Percentiles rank a stretch among this genome's conserved stretches.
Evolutionary conservation across 2,113 vertebrate species (phyloP).

Genomic region (Neogobius melanostomus): DNA sequence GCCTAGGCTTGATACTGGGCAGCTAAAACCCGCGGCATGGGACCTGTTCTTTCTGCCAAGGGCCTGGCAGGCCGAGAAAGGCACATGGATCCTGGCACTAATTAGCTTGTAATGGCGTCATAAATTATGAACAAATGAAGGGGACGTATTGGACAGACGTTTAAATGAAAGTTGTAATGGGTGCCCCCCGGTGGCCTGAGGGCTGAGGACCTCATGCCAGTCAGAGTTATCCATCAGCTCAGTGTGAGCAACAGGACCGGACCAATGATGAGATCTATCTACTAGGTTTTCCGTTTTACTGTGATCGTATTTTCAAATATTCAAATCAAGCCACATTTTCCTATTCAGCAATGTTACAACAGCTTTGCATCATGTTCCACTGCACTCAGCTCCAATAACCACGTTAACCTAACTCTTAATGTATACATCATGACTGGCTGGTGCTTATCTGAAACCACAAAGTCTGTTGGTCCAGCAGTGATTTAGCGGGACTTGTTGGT

Average conservation of each 20-base stretch:
- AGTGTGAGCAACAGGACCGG: slow-evolving; percentile 45
- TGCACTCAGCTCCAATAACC: slow-evolving; percentile 10
- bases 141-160: slow-evolving; percentile 81
- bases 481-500: slow-evolving; percentile 70
- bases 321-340: slow-evolving; percentile 22
- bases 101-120: slow-evolving; percentile 92
- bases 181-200: slow-evolving; percentile 75
- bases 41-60: slow-evolving; percentile 73
- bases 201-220: slow-evolving; percentile 55
- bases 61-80: slow-evolving; percentile 77
- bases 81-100: slow-evolving; percentile 87
- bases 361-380: slow-evolving; percentile 33
- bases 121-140: slow-evolving; percentile 92
- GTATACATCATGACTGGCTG: slow-evolving; percentile 13
- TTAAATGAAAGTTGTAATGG: slow-evolving; percentile 86
- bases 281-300: background rate
- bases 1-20: slow-evolving; percentile 9
- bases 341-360: slow-evolving; percentile 31
- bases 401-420: slow-evolving; percentile 24
- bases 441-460: slow-evolving; percentile 34
- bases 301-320: slow-evolving; percentile 21
- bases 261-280: slow-evolving; percentile 12
- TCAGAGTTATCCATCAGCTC: slow-evolving; percentile 66
- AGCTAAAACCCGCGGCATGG: slow-evolving; percentile 43
- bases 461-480: slow-evolving; percentile 69